Conservation (phyloP, 2,113 vertebrate species). For the Acanthisitta chloris region DNA sequence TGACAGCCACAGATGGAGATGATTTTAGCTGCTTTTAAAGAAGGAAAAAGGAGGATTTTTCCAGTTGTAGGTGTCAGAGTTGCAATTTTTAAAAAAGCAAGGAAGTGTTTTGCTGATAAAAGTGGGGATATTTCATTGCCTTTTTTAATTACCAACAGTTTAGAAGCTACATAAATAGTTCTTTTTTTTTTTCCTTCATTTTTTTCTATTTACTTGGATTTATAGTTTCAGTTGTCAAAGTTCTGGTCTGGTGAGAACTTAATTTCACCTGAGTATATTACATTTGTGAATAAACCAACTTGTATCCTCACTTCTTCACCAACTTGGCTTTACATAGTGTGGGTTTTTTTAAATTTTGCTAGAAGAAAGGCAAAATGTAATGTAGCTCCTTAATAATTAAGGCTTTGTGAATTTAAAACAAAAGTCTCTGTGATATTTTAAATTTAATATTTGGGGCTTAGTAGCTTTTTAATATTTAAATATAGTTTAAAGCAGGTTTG, state of each 20-base stretch:
- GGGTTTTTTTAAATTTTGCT: neutral
- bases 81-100: neutral
- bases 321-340: neutral
- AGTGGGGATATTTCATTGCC: conserved; percentile 9
- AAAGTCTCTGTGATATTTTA: neutral
- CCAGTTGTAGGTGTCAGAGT: neutral
- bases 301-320: neutral
- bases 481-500: neutral
- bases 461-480: conserved; percentile 8
- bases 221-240: neutral
- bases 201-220: conserved; percentile 12
- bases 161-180: neutral
- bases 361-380: neutral
- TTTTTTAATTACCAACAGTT: neutral
- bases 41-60: neutral
- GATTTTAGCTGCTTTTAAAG: conserved; percentile 19
- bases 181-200: neutral
- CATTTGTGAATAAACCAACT: neutral
- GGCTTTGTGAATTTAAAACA: neutral
- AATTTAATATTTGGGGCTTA: neutral
- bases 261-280: neutral
- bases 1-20: neutral
- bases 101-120: conserved; percentile 3
- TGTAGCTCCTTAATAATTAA: neutral
- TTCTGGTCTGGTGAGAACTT: neutral